Evolutionary conservation across 2,888 invertebrate genomes (phyloP).

Genomic region (Athalia rosae): DNA sequence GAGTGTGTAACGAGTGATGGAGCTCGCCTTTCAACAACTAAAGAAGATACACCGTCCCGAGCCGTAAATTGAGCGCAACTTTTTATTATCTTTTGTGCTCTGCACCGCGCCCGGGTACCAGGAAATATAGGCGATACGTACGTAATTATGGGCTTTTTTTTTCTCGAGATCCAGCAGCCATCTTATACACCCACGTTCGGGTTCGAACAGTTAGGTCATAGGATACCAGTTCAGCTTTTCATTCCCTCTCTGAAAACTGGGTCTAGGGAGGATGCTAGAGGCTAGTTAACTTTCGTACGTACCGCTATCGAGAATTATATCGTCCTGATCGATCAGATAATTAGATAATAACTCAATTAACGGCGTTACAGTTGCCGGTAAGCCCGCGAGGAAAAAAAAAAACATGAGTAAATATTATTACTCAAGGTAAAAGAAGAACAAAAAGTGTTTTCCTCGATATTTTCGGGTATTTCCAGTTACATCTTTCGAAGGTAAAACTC

Average conservation of each 20-base stretch:
- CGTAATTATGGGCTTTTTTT: slow-evolving; percentile 21
- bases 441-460: slow-evolving; percentile 16
- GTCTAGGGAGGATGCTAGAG: not conserved
- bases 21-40: slow-evolving; percentile 38
- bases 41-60: slow-evolving; percentile 38
- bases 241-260: not conserved
- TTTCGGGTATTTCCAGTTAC: slow-evolving; percentile 27
- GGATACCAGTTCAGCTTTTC: slow-evolving; percentile 15
- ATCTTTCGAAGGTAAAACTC: slow-evolving; percentile 15
- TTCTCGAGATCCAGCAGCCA: not conserved
- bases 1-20: slow-evolving; percentile 44
- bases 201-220: slow-evolving; percentile 11
- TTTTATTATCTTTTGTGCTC: slow-evolving; percentile 38
- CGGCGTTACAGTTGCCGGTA: slow-evolving; percentile 10
- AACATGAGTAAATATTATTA: slow-evolving; percentile 8
- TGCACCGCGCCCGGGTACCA: slow-evolving; percentile 4
- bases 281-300: slow-evolving; percentile 1
- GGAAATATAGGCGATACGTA: slow-evolving; percentile 33
- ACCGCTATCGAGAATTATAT: not conserved
- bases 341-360: slow-evolving; percentile 44
- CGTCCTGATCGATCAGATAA: slow-evolving; percentile 29
- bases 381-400: not conserved
- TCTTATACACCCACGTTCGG: slow-evolving; percentile 18
- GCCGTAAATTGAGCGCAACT: slow-evolving; percentile 37
- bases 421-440: not conserved